Conservation (phyloP, 2,113 vertebrate genomes). For the Antidorcas marsupialis region DNA sequence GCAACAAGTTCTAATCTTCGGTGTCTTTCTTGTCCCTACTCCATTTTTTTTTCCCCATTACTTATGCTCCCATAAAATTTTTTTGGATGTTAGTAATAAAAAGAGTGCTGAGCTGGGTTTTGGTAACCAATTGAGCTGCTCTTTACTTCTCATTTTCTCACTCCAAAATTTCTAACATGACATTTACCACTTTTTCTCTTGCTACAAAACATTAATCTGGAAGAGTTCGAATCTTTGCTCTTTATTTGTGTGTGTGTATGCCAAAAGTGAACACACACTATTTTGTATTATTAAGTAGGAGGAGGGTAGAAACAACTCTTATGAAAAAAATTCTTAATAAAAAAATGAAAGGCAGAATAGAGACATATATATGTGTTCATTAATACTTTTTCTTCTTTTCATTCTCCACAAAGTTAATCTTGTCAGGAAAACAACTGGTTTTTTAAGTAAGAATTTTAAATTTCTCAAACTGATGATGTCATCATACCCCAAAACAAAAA, state of each 20-base stretch:
- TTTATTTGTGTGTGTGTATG: background rate
- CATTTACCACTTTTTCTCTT: background rate
- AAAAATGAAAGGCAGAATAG: background rate
- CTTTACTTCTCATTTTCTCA: background rate
- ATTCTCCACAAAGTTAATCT: background rate
- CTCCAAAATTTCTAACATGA: background rate
- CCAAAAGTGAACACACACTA: background rate
- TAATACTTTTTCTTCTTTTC: background rate
- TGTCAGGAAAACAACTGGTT: background rate
- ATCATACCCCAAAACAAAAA: background rate
- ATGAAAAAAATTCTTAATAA: background rate
- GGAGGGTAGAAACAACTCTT: background rate
- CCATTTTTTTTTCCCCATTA: background rate
- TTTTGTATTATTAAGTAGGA: background rate
- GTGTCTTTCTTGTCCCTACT: background rate
- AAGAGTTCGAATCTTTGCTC: background rate
- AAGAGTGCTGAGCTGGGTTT: background rate
- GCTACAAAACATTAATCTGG: background rate
- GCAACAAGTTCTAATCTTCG: background rate
- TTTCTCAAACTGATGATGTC: background rate
- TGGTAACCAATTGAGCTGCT: background rate
- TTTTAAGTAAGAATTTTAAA: background rate
- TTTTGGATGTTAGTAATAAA: background rate
- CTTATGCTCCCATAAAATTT: background rate
- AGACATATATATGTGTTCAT: background rate